Conservation (phyloP, 2,888 invertebrate species). For the Spisula solida region DNA sequence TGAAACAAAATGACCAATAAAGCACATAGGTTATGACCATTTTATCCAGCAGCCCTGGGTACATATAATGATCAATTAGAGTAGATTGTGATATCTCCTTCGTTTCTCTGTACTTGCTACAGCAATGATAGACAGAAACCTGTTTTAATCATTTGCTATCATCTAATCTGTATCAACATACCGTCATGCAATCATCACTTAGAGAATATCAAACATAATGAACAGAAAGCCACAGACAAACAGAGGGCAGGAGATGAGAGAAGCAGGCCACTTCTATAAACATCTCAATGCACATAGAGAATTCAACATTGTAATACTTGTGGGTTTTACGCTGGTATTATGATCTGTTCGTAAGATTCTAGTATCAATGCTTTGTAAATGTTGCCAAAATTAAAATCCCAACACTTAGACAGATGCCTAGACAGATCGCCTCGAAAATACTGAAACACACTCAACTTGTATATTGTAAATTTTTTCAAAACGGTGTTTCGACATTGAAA, state of each 20-base stretch:
- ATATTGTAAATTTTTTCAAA: not conserved
- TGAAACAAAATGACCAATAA: not conserved
- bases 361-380: not conserved
- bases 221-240: not conserved
- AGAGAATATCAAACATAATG: constrained; percentile 8
- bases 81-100: not conserved
- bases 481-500: not conserved
- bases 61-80: not conserved
- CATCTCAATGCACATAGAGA: not conserved
- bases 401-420: not conserved
- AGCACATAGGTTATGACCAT: not conserved
- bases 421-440: not conserved
- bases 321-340: not conserved
- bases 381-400: constrained; percentile 8
- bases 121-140: constrained; percentile 12
- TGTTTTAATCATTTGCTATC: constrained; percentile 8
- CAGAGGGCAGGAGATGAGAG: not conserved
- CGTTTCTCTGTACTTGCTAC: not conserved
- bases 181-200: constrained; percentile 22
- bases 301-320: not conserved
- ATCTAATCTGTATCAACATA: constrained; percentile 15
- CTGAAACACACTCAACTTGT: not conserved
- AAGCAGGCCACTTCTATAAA: not conserved
- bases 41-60: not conserved
- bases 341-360: not conserved